Evolutionary conservation across 2,113 vertebrate species (phyloP).

Genomic region (Seriola dumerili): DNA sequence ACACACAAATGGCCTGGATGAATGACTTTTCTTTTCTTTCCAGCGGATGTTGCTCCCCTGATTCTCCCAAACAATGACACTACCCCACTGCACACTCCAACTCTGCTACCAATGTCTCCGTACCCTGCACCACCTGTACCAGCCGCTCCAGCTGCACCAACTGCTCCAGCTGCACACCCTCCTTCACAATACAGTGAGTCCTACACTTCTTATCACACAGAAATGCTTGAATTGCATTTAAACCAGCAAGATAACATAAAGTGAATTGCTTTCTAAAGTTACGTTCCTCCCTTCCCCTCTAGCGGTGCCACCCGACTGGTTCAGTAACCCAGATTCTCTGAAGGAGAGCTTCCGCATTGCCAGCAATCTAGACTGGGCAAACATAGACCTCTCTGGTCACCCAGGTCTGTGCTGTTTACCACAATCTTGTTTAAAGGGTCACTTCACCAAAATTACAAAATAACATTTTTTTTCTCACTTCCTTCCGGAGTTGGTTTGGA

Average conservation of each 20-base stretch:
- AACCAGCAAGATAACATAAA: background rate
- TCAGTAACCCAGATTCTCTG: conserved; percentile 92
- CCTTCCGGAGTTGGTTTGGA: background rate
- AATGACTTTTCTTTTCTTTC: conserved; percentile 2
- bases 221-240: background rate
- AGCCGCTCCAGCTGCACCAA: background rate
- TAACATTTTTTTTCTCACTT: background rate
- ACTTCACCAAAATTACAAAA: background rate
- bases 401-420: conserved; percentile 87
- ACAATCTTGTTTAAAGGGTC: conserved; percentile 2
- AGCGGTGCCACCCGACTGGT: conserved; percentile 94
- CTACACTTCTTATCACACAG: background rate
- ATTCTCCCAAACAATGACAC: conserved; percentile 78
- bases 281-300: conserved; percentile 11
- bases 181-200: conserved; percentile 68
- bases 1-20: background rate
- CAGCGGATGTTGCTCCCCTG: conserved; percentile 83
- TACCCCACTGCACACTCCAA: conserved; percentile 91
- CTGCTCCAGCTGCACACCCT: conserved; percentile 14
- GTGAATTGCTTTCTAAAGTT: conserved; percentile 8
- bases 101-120: conserved; percentile 84
- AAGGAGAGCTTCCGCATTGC: conserved; percentile 98
- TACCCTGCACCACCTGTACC: conserved; percentile 46
- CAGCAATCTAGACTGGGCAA: conserved; percentile 95
- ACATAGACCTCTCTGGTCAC: conserved; percentile 93